phyloP scores from a whole-genome alignment of 2,888 invertebrate genomes.

The Himalopsyche kuldschensis region DNA sequence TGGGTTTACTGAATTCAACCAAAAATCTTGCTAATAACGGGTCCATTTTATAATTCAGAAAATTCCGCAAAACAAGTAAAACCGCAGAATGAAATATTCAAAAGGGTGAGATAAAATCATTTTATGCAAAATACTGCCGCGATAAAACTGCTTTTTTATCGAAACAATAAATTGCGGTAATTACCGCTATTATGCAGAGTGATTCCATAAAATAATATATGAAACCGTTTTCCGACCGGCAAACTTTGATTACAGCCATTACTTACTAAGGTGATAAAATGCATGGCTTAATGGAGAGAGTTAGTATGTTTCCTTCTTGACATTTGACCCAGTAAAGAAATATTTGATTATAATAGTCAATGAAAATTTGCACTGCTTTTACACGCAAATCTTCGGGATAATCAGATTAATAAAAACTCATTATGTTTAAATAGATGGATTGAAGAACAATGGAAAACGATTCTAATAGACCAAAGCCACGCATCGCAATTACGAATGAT shows the following conservation, averaged over 20 bases:
- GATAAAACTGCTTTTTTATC: background rate
- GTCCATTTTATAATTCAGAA: background rate
- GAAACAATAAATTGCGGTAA: background rate
- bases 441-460: no score
- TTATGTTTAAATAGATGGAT: no score
- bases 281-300: no score
- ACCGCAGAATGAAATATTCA: background rate
- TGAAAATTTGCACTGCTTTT: background rate
- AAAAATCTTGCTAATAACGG: background rate
- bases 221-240: background rate
- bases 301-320: background rate
- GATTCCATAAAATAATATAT: background rate
- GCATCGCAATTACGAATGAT: no score
- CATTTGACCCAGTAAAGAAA: background rate
- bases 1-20: background rate
- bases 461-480: no score
- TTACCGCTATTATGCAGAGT: background rate
- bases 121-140: background rate
- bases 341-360: background rate
- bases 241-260: background rate
- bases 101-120: background rate
- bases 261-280: background rate
- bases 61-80: background rate
- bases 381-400: no score
- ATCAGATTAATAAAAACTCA: no score